These are phyloP conservation scores for Epinephelus malabaricus DNA, from an alignment of 2,797 vertebrate species.

Conservation along the genomic window DNA sequence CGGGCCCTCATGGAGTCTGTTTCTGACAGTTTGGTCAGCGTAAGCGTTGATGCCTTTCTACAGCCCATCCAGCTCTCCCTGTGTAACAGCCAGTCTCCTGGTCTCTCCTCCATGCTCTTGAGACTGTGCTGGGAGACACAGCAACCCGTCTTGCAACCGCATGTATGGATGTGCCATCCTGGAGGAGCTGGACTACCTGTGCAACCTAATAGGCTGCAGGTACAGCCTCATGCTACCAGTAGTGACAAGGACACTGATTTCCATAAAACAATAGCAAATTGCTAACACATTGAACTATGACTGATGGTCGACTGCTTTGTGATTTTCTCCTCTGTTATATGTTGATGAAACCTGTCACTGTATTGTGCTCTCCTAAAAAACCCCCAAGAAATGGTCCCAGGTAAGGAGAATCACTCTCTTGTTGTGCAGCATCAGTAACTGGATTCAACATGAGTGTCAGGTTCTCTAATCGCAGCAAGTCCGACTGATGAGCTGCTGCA, in stretches of 20 bases:
- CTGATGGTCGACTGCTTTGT: neutral
- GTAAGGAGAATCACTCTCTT: neutral
- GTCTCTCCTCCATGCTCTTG: too few relatives aligned
- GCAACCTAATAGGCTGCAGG: too few relatives aligned
- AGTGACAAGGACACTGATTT: neutral
- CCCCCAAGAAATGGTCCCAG: neutral
- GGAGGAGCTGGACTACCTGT: too few relatives aligned
- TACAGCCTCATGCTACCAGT: too few relatives aligned
- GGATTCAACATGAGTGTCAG: conserved; percentile 29
- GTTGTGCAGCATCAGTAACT: conserved; percentile 16
- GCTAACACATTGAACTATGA: neutral
- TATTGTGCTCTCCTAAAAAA: conserved; percentile 1
- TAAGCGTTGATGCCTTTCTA: too few relatives aligned
- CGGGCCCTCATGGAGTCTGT: too few relatives aligned
- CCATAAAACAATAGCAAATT: neutral
- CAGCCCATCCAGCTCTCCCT: too few relatives aligned
- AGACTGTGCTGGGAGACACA: too few relatives aligned
- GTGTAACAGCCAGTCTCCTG: too few relatives aligned
- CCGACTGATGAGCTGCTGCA: conserved; percentile 30
- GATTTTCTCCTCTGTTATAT: neutral
- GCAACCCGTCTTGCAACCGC: rapidly evolving
- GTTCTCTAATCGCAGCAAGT: conserved; percentile 8
- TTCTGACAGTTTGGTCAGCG: too few relatives aligned
- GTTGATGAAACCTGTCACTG: conserved; percentile 14
- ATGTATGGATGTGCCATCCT: too few relatives aligned